Conservation (phyloP, 2,888 invertebrate genomes). For the Hetaerina titia region DNA sequence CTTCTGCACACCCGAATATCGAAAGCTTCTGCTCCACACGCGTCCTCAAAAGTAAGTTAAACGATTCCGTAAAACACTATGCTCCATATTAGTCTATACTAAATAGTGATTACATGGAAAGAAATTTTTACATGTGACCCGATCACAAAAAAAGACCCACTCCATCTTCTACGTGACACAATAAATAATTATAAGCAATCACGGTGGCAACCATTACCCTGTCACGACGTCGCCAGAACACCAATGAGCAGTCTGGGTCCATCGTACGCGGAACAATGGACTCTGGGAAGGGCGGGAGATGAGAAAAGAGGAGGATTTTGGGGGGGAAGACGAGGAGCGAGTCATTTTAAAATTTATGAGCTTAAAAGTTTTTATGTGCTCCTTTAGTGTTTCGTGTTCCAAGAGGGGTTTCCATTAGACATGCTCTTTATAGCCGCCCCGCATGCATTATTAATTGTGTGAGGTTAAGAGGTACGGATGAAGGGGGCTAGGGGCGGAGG, state of each 20-base stretch:
- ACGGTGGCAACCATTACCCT: too few relatives aligned
- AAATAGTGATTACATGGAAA: not conserved
- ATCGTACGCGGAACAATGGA: not conserved
- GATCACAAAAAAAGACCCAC: not conserved
- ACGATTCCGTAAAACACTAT: too few relatives aligned
- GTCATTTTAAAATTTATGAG: conserved; percentile 31
- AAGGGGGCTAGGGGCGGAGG: not conserved
- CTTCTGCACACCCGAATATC: too few relatives aligned
- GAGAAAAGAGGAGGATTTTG: not conserved
- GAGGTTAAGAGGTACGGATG: conserved; percentile 31
- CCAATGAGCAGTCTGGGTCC: not conserved
- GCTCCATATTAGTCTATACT: too few relatives aligned
- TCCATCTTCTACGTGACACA: not conserved
- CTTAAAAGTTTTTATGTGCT: not conserved
- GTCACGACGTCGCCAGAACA: too few relatives aligned
- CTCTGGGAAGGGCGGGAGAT: not conserved
- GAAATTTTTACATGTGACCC: not conserved
- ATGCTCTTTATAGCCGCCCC: conserved; percentile 30
- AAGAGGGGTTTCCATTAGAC: not conserved
- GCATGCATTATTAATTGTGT: conserved; percentile 24
- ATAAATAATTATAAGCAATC: not conserved
- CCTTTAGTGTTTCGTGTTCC: conserved; percentile 21
- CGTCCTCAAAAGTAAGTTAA: too few relatives aligned
- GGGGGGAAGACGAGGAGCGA: not conserved
- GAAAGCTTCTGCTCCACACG: too few relatives aligned